These are phyloP conservation scores for Anoplophora glabripennis DNA, from an alignment of 1,140 invertebrate genomes.

Conservation along the genomic window DNA sequence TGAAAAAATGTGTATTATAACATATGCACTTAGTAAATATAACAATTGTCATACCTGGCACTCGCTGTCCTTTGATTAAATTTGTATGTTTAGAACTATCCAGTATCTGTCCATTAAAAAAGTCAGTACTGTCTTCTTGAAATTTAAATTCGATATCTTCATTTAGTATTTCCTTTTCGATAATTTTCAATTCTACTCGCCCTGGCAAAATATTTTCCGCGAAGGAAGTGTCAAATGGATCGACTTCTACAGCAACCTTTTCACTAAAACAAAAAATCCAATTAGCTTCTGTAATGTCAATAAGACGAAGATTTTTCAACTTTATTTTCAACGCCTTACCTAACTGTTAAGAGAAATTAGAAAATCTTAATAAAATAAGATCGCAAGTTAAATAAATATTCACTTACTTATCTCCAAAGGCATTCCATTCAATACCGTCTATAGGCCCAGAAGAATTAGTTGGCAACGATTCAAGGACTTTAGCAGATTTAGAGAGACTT, in stretches of 20 bases:
- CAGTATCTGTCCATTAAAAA: conserved; percentile 48
- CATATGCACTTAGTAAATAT: too few relatives aligned
- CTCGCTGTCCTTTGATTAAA: conserved; percentile 50
- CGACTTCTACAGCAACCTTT: conserved; percentile 52
- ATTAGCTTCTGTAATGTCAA: not conserved
- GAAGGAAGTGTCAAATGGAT: conserved; percentile 85
- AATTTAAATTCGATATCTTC: conserved; percentile 64
- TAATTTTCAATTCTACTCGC: conserved; percentile 61
- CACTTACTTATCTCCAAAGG: conserved; percentile 53
- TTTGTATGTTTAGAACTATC: conserved; percentile 34
- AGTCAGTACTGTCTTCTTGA: conserved; percentile 36
- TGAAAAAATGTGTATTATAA: conserved; percentile 13
- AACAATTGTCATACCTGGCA: conserved; percentile 19
- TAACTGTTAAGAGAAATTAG: too few relatives aligned
- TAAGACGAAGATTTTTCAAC: too few relatives aligned
- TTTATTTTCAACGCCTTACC: too few relatives aligned
- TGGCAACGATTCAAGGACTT: conserved; percentile 36
- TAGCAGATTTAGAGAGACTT: conserved; percentile 59
- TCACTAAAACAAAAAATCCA: conserved; percentile 5
- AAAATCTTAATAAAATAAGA: too few relatives aligned
- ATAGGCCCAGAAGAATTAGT: conserved; percentile 35
- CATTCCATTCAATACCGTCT: conserved; percentile 57
- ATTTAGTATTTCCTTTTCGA: conserved; percentile 60
- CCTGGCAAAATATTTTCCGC: conserved; percentile 73
- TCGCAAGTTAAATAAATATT: not conserved